phyloP scores from a whole-genome alignment of 1,140 invertebrate genomes.

The Ips typographus region DNA sequence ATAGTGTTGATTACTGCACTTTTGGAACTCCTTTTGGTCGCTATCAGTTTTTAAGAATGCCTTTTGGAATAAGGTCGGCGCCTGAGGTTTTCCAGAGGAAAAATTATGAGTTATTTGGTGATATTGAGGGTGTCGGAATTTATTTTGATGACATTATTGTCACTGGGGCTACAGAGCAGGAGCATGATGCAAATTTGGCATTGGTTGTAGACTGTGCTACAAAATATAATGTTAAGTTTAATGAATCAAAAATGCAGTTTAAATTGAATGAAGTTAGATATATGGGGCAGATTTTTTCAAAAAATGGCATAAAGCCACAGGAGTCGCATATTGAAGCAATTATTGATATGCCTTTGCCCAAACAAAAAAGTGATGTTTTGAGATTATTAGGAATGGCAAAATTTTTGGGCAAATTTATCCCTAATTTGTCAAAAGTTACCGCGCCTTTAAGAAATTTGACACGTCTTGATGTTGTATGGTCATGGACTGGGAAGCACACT shows the following conservation, averaged over 20 bases:
- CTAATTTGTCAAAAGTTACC: slow-evolving; percentile 8
- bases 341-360: neutral
- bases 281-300: too few species aligned
- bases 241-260: too few species aligned
- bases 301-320: too few species aligned
- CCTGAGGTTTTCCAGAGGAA: too few species aligned
- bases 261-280: too few species aligned
- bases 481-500: neutral
- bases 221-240: neutral
- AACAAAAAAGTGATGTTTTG: too few species aligned
- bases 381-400: neutral
- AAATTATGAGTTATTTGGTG: neutral
- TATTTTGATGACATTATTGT: slow-evolving; percentile 5
- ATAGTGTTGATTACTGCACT: neutral
- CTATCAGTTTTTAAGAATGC: neutral
- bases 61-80: neutral
- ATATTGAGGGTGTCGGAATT: neutral
- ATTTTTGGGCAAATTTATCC: neutral
- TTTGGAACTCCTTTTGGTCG: too few species aligned
- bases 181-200: neutral
- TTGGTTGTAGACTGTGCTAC: neutral
- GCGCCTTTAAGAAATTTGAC: slow-evolving; percentile 12
- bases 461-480: slow-evolving; percentile 3
- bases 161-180: too few species aligned
- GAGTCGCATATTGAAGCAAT: neutral